Conservation (phyloP, 2,797 vertebrate genomes). For the Miichthys miiuy region DNA sequence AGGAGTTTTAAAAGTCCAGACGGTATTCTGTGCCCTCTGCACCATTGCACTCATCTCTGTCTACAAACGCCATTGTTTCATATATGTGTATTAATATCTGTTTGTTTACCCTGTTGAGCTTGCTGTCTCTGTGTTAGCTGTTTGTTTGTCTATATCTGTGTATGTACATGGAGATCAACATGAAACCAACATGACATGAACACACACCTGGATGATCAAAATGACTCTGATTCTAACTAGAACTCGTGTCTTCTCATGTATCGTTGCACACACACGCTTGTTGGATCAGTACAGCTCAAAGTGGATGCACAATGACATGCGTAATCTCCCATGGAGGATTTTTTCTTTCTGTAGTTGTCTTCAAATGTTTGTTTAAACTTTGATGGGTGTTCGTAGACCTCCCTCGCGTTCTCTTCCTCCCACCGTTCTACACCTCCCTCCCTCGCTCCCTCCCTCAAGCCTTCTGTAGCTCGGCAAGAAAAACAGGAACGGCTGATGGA, state of each 20-base stretch:
- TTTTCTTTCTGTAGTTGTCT: slow-evolving; percentile 43
- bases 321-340: slow-evolving; percentile 31
- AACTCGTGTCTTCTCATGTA: slow-evolving; percentile 5
- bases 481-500: slow-evolving; percentile 53
- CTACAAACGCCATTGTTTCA: too few relatives aligned
- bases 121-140: too few relatives aligned
- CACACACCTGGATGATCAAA: too few relatives aligned
- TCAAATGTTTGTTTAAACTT: slow-evolving; percentile 69
- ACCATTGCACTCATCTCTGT: too few relatives aligned
- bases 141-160: too few relatives aligned
- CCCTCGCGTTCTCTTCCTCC: slow-evolving; percentile 60
- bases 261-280: slow-evolving; percentile 22
- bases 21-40: too few relatives aligned
- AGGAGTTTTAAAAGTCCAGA: too few relatives aligned
- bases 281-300: slow-evolving; percentile 3
- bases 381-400: slow-evolving; percentile 57
- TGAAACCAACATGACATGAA: too few relatives aligned
- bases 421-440: slow-evolving; percentile 63
- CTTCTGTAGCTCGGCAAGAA: slow-evolving; percentile 64
- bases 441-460: slow-evolving; percentile 59
- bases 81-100: too few relatives aligned
- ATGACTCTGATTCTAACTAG: too few relatives aligned
- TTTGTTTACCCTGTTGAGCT: too few relatives aligned
- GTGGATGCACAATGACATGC: slow-evolving; percentile 34
- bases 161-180: too few relatives aligned